A percentile compares a stretch with the other conserved stretches of the same genome.
These are phyloP conservation scores for Drosophila melanogaster DNA, from an alignment of 1,140 invertebrate genomes.

Conservation along the genomic window DNA sequence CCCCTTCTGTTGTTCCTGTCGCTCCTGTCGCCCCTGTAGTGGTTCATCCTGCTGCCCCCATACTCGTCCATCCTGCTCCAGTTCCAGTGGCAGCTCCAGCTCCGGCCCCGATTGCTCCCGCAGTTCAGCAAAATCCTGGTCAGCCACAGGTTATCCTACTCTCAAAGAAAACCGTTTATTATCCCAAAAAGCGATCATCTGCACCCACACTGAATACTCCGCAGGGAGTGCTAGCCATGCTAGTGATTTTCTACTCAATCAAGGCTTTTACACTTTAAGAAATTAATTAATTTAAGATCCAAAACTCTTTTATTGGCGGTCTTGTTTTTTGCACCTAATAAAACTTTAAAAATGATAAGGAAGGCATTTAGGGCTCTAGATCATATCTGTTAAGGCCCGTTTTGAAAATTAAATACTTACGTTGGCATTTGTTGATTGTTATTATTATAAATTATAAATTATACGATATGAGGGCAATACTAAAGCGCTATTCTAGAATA, in stretches of 20 bases:
- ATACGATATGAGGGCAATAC: no score
- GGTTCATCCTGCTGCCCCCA: background rate
- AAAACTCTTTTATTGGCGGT: background rate
- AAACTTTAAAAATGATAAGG: background rate
- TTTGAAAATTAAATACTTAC: no score
- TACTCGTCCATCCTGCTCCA: background rate
- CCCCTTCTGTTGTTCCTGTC: background rate
- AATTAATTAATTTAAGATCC: background rate
- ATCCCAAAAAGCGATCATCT: slow-evolving; percentile 24
- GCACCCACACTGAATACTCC: slow-evolving; percentile 25
- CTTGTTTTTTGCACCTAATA: background rate
- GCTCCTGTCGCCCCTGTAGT: background rate
- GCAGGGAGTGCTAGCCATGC: slow-evolving; percentile 11
- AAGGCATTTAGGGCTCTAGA: no score
- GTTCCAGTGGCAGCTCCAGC: background rate
- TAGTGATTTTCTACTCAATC: slow-evolving; percentile 24
- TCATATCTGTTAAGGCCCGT: no score
- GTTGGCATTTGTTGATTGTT: no score
- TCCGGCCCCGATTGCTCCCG: slow-evolving; percentile 3
- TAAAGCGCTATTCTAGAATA: no score
- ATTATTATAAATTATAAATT: no score
- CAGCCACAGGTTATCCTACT: slow-evolving; percentile 36
- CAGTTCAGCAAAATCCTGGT: slow-evolving; percentile 1
- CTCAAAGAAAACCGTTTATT: slow-evolving; percentile 38
- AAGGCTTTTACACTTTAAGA: slow-evolving; percentile 13